Evolutionary conservation across 2,113 vertebrate genomes (phyloP).

Genomic region (Orientallactaga bullata): DNA sequence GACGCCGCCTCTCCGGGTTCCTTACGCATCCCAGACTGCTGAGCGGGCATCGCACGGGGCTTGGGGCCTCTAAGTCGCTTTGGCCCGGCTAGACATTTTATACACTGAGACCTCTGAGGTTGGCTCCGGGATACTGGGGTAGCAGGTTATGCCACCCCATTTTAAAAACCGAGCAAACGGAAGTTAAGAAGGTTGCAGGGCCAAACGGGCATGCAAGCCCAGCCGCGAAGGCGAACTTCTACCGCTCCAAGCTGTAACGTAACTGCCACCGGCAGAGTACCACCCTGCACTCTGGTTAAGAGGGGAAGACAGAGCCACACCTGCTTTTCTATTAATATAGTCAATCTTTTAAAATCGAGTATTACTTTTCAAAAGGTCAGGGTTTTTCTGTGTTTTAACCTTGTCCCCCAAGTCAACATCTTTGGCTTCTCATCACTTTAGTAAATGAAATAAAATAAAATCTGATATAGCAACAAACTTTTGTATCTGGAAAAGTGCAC

Average conservation of each 20-base stretch:
- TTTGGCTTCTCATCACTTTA: background rate
- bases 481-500: background rate
- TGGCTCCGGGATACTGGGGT: fast-evolving
- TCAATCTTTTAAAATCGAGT: background rate
- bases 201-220: background rate
- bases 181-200: background rate
- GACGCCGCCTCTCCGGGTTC: background rate
- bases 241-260: background rate
- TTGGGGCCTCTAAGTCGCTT: background rate
- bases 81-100: background rate
- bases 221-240: background rate
- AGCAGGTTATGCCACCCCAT: background rate
- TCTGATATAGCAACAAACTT: background rate
- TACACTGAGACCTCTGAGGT: background rate
- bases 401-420: background rate
- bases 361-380: background rate
- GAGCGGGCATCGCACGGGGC: background rate
- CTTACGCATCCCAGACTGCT: background rate
- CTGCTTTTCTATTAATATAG: background rate
- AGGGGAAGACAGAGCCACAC: background rate
- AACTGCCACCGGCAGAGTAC: no score
- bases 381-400: background rate
- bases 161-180: background rate
- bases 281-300: background rate
- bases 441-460: background rate